Base-by-base conservation (phyloP, 2,888 invertebrate species). In the Orthosia gracilis region DNA sequence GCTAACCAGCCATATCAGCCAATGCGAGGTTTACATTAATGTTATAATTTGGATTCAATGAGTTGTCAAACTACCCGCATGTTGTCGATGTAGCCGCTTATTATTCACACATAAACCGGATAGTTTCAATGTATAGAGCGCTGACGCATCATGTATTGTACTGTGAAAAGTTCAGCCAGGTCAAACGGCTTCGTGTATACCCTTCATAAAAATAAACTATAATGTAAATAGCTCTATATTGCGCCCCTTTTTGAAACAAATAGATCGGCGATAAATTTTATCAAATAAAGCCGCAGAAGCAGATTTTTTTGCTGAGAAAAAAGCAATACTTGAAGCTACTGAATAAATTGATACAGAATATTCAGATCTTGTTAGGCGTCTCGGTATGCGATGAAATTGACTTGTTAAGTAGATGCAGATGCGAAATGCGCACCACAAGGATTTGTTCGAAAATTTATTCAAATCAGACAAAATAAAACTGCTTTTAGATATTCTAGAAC, bases 81-180 rank as follows among this genome's bases (percentile, higher is more conserved):
- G 73, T 69, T 78, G 80, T 86, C n/a, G 83, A 86, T 74, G 76
- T 67, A 69, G 70, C 58, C 69, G 73, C 59, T 50, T 79, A 76
- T 78, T 83, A 84, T 87, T 86, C 85, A 85, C 76, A 76, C 71
- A 76, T 83, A 84, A 85, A 78, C 70, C 70, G 69, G 76, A 86
- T 89, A 88, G 88, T 88, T 91, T 69, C 31, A 59, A 61, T 81
- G 63, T 72, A 73, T 73, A 77, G 87, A 89, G 73, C 26, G 88
- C 85, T 87, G 84, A 88, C 85, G 69, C 87, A 80, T 76, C 66
- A 64, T 77, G 76, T 81, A 82, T 87, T 90, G 87, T 88, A 78
- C 81, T 55, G 78, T 64, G 40, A 86, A 85, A 82, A 77, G 84
- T 84, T 87, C 79, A 66, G 66, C 58, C 70, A 72, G 73, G 80